phyloP scores from a whole-genome alignment of 2,113 vertebrate species.

The Hippocampus barbouri region DNA sequence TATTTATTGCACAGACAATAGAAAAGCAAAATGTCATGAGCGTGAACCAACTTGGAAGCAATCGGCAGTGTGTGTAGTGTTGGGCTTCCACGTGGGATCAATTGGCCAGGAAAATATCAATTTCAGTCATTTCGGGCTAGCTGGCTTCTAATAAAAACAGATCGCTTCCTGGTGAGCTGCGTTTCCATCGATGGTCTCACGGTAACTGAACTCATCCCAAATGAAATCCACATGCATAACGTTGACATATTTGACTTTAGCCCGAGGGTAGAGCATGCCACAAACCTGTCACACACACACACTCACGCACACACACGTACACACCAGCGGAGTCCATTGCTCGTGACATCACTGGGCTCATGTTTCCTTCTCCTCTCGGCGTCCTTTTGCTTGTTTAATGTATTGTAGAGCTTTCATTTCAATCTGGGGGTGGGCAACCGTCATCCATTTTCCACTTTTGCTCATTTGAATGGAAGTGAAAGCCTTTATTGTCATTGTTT shows the following conservation, averaged over 20 bases:
- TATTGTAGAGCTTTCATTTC: conserved; percentile 29
- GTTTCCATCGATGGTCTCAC: conserved; percentile 41
- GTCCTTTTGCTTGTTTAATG: conserved; percentile 22
- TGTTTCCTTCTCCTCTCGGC: conserved; percentile 42
- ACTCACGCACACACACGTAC: neutral
- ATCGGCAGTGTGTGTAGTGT: neutral
- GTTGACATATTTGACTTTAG: conserved; percentile 49
- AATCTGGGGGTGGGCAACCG: conserved; percentile 22
- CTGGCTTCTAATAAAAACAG: conserved; percentile 58
- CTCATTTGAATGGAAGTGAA: neutral
- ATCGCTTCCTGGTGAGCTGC: conserved; percentile 47
- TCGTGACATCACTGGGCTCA: conserved; percentile 52
- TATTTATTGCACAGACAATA: conserved; percentile 60
- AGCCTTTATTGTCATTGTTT: too few relatives aligned
- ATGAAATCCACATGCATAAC: conserved; percentile 66
- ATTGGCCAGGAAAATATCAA: conserved; percentile 17
- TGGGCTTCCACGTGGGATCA: conserved; percentile 34
- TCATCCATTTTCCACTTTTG: neutral
- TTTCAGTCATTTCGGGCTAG: conserved; percentile 42
- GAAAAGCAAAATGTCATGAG: neutral
- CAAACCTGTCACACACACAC: conserved; percentile 40
- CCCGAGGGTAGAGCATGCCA: conserved; percentile 49
- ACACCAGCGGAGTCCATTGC: conserved; percentile 41
- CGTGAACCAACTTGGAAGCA: neutral
- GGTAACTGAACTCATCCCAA: conserved; percentile 49